A percentile compares a stretch with the other conserved stretches of the same genome.
Conservation (phyloP, 1,140 invertebrate species). For the Magallana angulata region DNA sequence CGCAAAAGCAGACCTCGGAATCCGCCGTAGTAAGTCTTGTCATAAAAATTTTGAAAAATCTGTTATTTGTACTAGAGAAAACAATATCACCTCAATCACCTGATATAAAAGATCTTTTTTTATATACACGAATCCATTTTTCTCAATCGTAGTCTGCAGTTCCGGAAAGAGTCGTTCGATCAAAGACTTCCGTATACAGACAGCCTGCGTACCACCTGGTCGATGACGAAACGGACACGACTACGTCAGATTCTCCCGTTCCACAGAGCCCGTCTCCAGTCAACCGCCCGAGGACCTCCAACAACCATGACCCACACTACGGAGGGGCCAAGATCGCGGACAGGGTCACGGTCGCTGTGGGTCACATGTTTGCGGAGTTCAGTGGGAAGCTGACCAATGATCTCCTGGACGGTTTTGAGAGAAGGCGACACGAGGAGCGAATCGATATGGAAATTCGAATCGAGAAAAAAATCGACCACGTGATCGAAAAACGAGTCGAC, state of each 20-base stretch:
- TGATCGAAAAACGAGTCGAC: slow-evolving; percentile 49
- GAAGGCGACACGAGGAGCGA: slow-evolving; percentile 55
- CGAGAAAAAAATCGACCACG: slow-evolving; percentile 53
- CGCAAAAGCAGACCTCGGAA: slow-evolving; percentile 1
- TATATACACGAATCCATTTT: not conserved
- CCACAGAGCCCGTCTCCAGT: slow-evolving; percentile 27
- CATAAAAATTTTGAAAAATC: not conserved
- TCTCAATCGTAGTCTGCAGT: not conserved
- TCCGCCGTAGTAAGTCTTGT: not conserved
- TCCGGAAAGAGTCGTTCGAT: not conserved
- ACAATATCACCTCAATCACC: not conserved
- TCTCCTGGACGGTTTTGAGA: slow-evolving; percentile 56
- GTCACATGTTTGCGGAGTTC: slow-evolving; percentile 59
- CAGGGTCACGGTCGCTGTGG: slow-evolving; percentile 50
- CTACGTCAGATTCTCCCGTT: not conserved
- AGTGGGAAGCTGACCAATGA: slow-evolving; percentile 59
- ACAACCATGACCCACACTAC: not conserved
- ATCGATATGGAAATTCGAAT: slow-evolving; percentile 54
- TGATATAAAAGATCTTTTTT: not conserved
- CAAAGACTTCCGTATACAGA: slow-evolving; percentile 33
- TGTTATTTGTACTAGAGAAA: not conserved
- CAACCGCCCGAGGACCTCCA: not conserved
- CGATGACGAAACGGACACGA: not conserved
- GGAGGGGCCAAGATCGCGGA: slow-evolving; percentile 44
- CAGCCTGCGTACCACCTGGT: not conserved